Evolutionary conservation across 2,888 invertebrate genomes (phyloP), one percentile per base, ranked within the genome.

Genomic region (Sericinus montela): DNA sequence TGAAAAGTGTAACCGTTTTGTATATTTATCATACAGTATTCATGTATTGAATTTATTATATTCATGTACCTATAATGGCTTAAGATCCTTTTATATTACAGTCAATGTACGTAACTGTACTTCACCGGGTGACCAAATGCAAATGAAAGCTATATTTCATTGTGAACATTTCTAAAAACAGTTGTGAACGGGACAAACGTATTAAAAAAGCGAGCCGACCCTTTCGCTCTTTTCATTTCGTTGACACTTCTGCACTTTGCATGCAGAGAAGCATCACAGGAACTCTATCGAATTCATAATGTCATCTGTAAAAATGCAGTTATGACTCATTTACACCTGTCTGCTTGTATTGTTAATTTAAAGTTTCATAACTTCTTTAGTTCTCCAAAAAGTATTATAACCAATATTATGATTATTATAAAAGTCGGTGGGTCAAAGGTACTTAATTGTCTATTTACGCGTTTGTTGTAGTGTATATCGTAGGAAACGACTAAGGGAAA

Each of bases 281-380:
- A 51, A 38, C 56, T 53, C 51, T 59, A 40, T 34, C 60, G 61
- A 58, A 59, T 54, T 72, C 74, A 72, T 73, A 76, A 65, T 60
- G 59, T 67, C 72, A 77, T 74, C n/a, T n/a, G n/a, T n/a, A n/a
- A n/a, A n/a, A n/a, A n/a, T 72, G 59, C 68, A 76, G 78, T 74
- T 59, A 63, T 59, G 53, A 68, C 4, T 72, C 74, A 74, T 78
- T 73, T 53, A 45, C 48, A 56, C 54, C 58, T 52, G 19, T 19
- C 19, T 5, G 3, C 5, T 5, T 19, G 45, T 36, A 8, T 16
- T 19, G 42, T 2, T 25, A 7, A 25, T 1, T 25, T 25, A 25
- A 4, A 6, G 25, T 23, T 23, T 23, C 7, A 25, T 7, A 25
- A 2, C 8, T 19, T 19, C 19, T 19, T 5, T 2, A 19, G 3